phyloP scores from a whole-genome alignment of 92 coral and sea anemone species.

The Chrysogorgia sp. region DNA sequence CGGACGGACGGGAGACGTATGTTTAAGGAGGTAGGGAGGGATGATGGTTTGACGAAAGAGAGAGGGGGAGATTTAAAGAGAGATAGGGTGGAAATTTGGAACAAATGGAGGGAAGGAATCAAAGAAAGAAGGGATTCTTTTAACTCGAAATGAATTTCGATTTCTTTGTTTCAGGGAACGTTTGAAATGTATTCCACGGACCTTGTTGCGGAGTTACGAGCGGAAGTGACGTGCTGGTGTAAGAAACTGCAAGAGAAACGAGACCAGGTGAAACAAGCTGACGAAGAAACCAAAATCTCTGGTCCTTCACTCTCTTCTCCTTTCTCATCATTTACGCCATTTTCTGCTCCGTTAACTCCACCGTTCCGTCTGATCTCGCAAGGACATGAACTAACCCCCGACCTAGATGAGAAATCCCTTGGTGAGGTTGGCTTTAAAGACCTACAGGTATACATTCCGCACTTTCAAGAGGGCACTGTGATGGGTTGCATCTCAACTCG shows the following conservation, averaged over 20 bases:
- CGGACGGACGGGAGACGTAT: no score
- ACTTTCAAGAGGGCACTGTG: neutral
- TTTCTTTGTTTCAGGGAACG: conserved; percentile 69
- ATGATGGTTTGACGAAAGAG: no score
- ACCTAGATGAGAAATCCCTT: conserved; percentile 90
- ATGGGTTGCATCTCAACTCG: neutral
- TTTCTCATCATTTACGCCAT: conserved; percentile 65
- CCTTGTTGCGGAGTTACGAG: conserved; percentile 94
- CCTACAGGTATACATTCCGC: conserved; percentile 68
- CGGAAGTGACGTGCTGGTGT: conserved; percentile 98
- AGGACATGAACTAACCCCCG: conserved; percentile 96
- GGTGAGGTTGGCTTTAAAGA: conserved; percentile 99
- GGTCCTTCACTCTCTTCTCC: conserved; percentile 72
- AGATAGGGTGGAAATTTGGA: no score
- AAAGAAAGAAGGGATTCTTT: no score
- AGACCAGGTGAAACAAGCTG: conserved; percentile 60
- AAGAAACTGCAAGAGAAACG: conserved; percentile 83
- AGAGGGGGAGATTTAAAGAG: no score
- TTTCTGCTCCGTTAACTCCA: conserved; percentile 86
- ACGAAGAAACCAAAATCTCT: conserved; percentile 32
- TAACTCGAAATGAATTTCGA: neutral
- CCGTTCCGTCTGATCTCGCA: conserved; percentile 97
- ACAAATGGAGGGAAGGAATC: no score
- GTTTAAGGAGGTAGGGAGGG: no score
- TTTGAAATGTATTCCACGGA: conserved; percentile 96